Conservation (phyloP, 2,113 vertebrate genomes). For the Calypte anna region DNA sequence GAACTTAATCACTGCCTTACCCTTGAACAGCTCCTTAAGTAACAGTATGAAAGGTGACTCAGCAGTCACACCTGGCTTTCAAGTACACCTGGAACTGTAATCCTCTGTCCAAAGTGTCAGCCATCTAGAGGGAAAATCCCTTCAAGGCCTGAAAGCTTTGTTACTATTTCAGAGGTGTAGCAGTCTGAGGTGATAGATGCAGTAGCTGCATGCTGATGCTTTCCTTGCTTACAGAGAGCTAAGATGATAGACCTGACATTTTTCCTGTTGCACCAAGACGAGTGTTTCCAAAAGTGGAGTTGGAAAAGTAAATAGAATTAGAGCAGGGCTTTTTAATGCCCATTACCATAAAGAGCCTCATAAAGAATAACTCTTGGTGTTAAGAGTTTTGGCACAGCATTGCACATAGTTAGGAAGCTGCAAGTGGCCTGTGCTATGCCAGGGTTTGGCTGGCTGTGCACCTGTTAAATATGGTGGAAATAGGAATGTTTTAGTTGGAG, state of each 20-base stretch:
- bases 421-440: background rate
- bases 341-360: background rate
- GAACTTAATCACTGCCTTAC: too few species aligned
- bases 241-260: background rate
- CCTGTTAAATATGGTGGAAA: background rate
- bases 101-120: background rate
- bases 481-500: background rate
- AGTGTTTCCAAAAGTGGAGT: background rate
- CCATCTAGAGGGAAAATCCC: background rate
- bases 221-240: background rate
- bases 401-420: background rate
- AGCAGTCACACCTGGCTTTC: background rate
- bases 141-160: background rate
- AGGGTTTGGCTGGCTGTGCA: too few species aligned
- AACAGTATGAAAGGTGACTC: background rate
- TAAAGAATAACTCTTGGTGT: background rate
- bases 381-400: background rate
- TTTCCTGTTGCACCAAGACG: background rate
- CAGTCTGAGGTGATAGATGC: background rate
- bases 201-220: background rate
- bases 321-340: background rate
- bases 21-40: too few species aligned
- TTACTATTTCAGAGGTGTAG: background rate
- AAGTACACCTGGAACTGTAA: background rate
- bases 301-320: background rate